Evolutionary conservation across 1,140 invertebrate species (phyloP).

Genomic region (Cataglyphis hispanica): DNA sequence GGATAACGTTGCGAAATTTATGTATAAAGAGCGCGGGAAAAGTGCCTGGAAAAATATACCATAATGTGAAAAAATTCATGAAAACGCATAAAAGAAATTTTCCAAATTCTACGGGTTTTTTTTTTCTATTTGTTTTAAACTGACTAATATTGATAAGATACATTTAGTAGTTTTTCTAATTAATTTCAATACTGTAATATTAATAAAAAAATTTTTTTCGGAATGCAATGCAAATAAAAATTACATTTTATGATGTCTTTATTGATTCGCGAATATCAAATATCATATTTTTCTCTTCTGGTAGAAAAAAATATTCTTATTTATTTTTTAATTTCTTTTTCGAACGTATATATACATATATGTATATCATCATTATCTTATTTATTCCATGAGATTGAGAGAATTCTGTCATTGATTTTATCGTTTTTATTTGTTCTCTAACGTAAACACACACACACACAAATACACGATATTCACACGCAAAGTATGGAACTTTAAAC

Average conservation of each 20-base stretch:
- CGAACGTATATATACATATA: background rate
- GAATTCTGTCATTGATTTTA: background rate
- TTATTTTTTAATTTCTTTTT: background rate
- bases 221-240: background rate
- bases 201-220: background rate
- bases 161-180: background rate
- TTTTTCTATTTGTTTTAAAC: background rate
- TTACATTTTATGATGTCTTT: background rate
- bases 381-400: background rate
- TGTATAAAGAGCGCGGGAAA: background rate
- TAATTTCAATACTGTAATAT: background rate
- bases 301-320: background rate
- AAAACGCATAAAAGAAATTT: background rate
- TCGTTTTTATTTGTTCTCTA: conserved; percentile 11
- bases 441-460: background rate
- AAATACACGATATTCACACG: background rate
- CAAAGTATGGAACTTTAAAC: conserved; percentile 29
- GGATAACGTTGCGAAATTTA: conserved; percentile 2
- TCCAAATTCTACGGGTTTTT: background rate
- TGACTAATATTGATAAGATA: background rate
- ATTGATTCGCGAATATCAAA: background rate
- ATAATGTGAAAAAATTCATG: background rate
- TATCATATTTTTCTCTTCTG: background rate
- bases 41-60: background rate
- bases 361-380: background rate